These are phyloP conservation scores for Dicyrtoma fusca DNA, from an alignment of 2,888 invertebrate species.

Conservation along the genomic window DNA sequence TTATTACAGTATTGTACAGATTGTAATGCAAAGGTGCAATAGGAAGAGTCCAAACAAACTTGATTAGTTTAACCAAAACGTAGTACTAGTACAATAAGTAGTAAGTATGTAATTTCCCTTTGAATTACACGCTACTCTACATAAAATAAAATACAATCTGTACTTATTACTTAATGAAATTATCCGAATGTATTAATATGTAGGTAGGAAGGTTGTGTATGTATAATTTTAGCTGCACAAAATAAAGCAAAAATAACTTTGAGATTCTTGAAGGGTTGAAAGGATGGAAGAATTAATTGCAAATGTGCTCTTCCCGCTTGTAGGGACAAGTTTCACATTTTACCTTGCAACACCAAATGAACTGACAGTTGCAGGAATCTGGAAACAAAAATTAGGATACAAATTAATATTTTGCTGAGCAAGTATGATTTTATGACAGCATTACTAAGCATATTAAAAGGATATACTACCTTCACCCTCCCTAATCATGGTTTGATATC, in stretches of 20 bases:
- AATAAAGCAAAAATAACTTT: too few species aligned
- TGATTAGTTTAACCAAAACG: too few species aligned
- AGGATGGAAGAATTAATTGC: constrained; percentile 43
- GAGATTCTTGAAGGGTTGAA: not conserved
- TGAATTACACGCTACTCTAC: not conserved
- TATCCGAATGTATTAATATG: not conserved
- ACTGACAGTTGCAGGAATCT: constrained; percentile 80
- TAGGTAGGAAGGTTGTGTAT: not conserved
- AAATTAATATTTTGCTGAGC: too few species aligned
- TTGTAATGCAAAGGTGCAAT: too few species aligned
- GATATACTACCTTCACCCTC: constrained; percentile 68
- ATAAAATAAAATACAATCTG: not conserved
- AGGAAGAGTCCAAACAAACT: too few species aligned
- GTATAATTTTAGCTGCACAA: not conserved
- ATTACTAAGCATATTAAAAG: not conserved
- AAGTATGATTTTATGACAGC: too few species aligned
- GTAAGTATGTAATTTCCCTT: too few species aligned
- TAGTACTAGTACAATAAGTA: too few species aligned
- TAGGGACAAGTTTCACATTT: constrained; percentile 75
- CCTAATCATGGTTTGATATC: constrained; percentile 71
- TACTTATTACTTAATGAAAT: not conserved
- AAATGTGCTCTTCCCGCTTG: constrained; percentile 55
- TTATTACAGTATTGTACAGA: too few species aligned
- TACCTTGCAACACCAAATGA: constrained; percentile 91
- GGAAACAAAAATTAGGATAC: too few species aligned